These are phyloP conservation scores for Drosophila leontia DNA, from an alignment of 1,140 invertebrate species.

Conservation along the genomic window DNA sequence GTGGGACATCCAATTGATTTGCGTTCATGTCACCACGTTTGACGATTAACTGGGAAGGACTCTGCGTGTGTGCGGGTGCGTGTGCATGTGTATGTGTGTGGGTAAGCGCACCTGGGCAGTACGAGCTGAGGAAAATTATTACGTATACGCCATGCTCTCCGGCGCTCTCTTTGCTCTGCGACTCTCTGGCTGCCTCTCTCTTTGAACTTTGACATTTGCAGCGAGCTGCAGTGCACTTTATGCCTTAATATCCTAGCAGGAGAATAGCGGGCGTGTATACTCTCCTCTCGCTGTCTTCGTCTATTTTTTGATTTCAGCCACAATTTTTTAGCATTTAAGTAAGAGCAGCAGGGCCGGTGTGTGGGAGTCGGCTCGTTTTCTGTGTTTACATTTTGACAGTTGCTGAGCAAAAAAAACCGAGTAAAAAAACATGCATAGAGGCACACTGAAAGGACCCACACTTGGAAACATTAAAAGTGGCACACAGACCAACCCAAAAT, in stretches of 20 bases:
- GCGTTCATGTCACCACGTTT: slow-evolving; percentile 12
- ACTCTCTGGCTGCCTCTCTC: slow-evolving; percentile 20
- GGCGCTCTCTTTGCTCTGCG: slow-evolving; percentile 16
- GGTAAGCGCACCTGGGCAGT: slow-evolving; percentile 19
- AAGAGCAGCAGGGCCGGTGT: slow-evolving; percentile 16
- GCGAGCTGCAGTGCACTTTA: slow-evolving; percentile 51
- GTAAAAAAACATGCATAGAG: slow-evolving; percentile 13
- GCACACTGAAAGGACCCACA: slow-evolving; percentile 17
- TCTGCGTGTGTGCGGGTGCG: background rate
- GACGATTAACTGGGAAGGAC: slow-evolving; percentile 25
- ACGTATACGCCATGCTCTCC: slow-evolving; percentile 42
- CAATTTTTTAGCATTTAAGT: slow-evolving; percentile 20
- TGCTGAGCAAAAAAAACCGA: slow-evolving; percentile 5
- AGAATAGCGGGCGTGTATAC: slow-evolving; percentile 35
- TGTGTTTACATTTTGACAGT: slow-evolving; percentile 22
- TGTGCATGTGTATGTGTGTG: background rate
- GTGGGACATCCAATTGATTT: slow-evolving; percentile 25
- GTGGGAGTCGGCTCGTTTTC: slow-evolving; percentile 18
- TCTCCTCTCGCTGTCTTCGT: slow-evolving; percentile 2
- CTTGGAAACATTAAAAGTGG: slow-evolving; percentile 13
- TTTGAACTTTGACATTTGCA: slow-evolving; percentile 60
- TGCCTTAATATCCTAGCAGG: slow-evolving; percentile 36
- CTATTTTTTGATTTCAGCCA: slow-evolving; percentile 13
- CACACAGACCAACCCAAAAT: slow-evolving; percentile 17
- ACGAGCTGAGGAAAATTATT: slow-evolving; percentile 25